These are phyloP conservation scores for Phaethon lepturus DNA, from an alignment of 2,113 vertebrate species.

Conservation along the genomic window DNA sequence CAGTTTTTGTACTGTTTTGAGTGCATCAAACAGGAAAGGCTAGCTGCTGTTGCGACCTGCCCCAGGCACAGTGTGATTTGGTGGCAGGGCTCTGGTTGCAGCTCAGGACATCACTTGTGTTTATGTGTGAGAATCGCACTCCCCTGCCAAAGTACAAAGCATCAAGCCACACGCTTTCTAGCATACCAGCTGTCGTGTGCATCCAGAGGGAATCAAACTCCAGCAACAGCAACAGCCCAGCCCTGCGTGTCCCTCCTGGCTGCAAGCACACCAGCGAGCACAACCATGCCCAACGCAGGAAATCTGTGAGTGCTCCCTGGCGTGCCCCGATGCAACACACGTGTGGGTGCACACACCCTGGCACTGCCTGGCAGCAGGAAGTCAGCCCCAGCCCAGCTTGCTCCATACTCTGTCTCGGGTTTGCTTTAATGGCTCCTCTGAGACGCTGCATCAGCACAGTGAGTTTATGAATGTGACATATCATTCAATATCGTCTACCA, in stretches of 20 bases:
- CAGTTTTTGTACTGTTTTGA: not conserved
- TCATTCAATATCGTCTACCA: not conserved
- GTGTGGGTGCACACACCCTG: rapidly evolving
- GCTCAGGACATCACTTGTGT: not conserved
- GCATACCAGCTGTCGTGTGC: not conserved
- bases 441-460: not conserved
- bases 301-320: rapidly evolving
- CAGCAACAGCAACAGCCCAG: not conserved
- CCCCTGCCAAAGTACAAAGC: not conserved
- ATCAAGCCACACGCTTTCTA: rapidly evolving
- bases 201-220: not conserved
- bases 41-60: not conserved
- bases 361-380: not conserved
- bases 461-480: conserved; percentile 31
- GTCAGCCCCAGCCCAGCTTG: not conserved
- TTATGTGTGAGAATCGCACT: not conserved
- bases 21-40: not conserved
- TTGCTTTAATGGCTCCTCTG: not conserved
- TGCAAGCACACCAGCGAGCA: not conserved
- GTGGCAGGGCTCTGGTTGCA: not conserved
- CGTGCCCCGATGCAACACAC: rapidly evolving
- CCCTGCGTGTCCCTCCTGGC: not conserved
- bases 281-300: not conserved
- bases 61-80: not conserved
- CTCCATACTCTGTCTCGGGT: not conserved